Conservation (phyloP, 2,888 invertebrate genomes). For the Mamestra brassicae region DNA sequence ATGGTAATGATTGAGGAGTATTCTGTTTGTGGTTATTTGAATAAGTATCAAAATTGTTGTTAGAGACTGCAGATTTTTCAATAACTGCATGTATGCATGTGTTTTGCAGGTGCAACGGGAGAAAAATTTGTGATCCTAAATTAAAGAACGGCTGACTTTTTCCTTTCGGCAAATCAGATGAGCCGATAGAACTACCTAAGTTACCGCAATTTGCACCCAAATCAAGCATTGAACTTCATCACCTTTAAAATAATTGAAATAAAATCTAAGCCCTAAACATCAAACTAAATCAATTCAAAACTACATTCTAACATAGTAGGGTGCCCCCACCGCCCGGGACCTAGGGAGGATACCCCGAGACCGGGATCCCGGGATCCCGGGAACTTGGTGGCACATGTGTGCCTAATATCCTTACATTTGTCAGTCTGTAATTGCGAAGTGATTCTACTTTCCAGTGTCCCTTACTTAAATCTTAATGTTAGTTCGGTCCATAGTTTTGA, state of each 20-base stretch:
- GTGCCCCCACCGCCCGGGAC: constrained; percentile 47
- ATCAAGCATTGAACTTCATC: neutral
- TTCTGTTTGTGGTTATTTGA: neutral
- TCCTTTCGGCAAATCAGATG: neutral
- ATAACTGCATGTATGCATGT: too few species aligned
- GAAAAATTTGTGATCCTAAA: neutral
- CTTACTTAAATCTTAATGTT: constrained; percentile 89
- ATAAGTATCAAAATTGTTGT: neutral
- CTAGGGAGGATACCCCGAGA: constrained; percentile 43
- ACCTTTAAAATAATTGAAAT: neutral
- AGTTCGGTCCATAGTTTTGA: constrained; percentile 78
- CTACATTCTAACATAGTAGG: constrained; percentile 63
- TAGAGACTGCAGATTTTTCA: neutral
- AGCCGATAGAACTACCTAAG: neutral
- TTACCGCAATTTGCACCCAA: too few species aligned
- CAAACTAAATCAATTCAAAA: constrained; percentile 63
- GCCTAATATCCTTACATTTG: constrained; percentile 89
- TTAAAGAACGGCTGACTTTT: neutral
- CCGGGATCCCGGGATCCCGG: constrained; percentile 59
- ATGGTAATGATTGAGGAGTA: constrained; percentile 39
- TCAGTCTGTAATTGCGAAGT: constrained; percentile 90
- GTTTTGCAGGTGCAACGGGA: too few species aligned
- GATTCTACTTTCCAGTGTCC: constrained; percentile 87
- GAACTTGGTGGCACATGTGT: constrained; percentile 88
- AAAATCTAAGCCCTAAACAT: constrained; percentile 42